Conservation (phyloP, 2,888 invertebrate genomes). For the Tortrix viridana region DNA sequence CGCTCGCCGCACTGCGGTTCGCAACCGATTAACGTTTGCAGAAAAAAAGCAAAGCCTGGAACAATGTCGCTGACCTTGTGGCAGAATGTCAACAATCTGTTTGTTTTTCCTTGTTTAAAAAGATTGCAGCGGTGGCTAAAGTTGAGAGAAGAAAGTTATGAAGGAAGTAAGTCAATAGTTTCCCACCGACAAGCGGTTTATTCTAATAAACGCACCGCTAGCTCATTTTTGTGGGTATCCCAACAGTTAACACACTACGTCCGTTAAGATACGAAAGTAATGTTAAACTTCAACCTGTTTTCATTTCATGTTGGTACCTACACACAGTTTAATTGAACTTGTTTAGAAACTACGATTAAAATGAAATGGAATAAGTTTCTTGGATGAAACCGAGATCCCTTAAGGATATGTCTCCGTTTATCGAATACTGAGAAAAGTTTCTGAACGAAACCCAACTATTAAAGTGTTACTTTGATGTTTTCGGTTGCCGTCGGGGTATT, state of each 20-base stretch:
- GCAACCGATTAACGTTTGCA: conserved; percentile 35
- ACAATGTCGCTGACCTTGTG: conserved; percentile 8
- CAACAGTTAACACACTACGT: no score
- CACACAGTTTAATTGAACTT: neutral
- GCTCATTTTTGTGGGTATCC: no score
- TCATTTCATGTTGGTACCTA: neutral
- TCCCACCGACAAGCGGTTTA: no score
- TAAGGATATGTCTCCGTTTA: neutral
- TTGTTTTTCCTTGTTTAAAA: conserved; percentile 1
- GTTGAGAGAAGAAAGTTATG: neutral
- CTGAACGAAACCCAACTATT: neutral
- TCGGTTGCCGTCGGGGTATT: conserved; percentile 5
- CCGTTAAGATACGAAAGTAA: no score
- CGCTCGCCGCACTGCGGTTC: conserved; percentile 61
- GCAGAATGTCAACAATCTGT: conserved; percentile 4
- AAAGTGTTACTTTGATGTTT: neutral
- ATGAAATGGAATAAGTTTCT: conserved; percentile 14
- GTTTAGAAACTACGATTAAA: conserved; percentile 8
- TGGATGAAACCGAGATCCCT: conserved; percentile 5
- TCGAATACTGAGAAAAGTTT: neutral
- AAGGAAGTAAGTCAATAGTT: no score
- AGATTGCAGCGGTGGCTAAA: conserved; percentile 12
- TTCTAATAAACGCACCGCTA: no score
- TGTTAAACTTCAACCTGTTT: no score
- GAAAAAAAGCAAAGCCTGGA: neutral